A percentile compares a stretch with the other conserved stretches of the same genome.
Conservation (phyloP, 2,888 invertebrate genomes). For the Mycalesis mineus region DNA sequence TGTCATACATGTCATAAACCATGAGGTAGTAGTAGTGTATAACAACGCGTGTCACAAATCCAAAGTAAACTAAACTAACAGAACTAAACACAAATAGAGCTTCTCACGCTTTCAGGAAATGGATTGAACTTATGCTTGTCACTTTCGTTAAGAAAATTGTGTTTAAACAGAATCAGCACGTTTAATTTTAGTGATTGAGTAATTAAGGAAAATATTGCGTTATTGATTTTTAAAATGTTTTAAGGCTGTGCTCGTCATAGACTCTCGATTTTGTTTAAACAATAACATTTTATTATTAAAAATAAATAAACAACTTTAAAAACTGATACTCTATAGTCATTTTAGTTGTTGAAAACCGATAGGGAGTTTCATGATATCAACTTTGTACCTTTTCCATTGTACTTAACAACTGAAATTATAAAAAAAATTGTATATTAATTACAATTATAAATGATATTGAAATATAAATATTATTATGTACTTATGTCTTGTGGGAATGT, state of each 20-base stretch:
- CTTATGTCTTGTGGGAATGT: neutral
- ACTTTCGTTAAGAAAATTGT: too few species aligned
- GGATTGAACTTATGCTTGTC: too few species aligned
- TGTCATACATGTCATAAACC: too few species aligned
- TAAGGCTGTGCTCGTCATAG: constrained; percentile 1
- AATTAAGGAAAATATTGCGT: neutral
- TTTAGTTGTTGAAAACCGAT: neutral
- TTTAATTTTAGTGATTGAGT: neutral
- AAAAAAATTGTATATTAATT: neutral
- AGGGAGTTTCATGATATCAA: neutral
- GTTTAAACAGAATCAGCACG: too few species aligned
- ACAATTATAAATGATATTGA: neutral
- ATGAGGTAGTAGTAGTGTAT: too few species aligned
- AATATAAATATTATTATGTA: neutral
- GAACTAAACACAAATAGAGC: too few species aligned
- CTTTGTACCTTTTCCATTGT: neutral
- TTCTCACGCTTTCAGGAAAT: too few species aligned
- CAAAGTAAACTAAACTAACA: too few species aligned
- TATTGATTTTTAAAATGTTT: neutral
- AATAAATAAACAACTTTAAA: neutral
- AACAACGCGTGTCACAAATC: too few species aligned
- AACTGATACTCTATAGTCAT: neutral
- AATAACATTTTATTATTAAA: neutral
- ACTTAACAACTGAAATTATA: neutral
- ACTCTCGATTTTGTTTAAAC: neutral